Evolutionary conservation across 2,113 vertebrate genomes (phyloP).

Genomic region (Ophthalmotilapia sp.): DNA sequence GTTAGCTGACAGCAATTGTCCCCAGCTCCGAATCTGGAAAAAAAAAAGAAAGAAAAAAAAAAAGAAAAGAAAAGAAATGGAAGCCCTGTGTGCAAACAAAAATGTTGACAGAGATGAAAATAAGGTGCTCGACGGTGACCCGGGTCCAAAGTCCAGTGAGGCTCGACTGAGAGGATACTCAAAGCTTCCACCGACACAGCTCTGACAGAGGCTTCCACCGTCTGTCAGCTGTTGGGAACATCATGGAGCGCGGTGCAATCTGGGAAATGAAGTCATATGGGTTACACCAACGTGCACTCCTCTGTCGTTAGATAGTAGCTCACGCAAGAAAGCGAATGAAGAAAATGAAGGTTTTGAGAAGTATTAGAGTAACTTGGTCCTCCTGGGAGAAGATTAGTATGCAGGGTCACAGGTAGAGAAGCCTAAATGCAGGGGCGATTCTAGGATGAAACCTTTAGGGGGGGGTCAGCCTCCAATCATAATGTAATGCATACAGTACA

Average conservation of each 20-base stretch:
- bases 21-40: not conserved
- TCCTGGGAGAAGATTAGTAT: not conserved
- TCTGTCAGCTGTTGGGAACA: conserved; percentile 77
- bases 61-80: not conserved
- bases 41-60: not conserved
- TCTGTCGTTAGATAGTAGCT: not conserved
- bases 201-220: conserved; percentile 62
- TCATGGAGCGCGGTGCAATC: conserved; percentile 57
- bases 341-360: not conserved
- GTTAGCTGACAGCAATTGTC: conserved; percentile 56
- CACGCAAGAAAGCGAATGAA: not conserved
- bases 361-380: not conserved
- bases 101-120: not conserved
- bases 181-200: conserved; percentile 47
- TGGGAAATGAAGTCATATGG: conserved; percentile 67
- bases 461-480: not conserved
- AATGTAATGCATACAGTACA: not conserved
- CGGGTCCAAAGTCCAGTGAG: conserved; percentile 1
- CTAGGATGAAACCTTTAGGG: not conserved
- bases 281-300: not conserved
- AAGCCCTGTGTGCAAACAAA: not conserved
- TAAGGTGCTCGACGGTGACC: not conserved
- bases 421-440: not conserved
- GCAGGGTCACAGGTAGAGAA: not conserved
- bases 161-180: conserved; percentile 24